Conservation (phyloP, 2,888 invertebrate species). For the Diaprepes abbreviatus region DNA sequence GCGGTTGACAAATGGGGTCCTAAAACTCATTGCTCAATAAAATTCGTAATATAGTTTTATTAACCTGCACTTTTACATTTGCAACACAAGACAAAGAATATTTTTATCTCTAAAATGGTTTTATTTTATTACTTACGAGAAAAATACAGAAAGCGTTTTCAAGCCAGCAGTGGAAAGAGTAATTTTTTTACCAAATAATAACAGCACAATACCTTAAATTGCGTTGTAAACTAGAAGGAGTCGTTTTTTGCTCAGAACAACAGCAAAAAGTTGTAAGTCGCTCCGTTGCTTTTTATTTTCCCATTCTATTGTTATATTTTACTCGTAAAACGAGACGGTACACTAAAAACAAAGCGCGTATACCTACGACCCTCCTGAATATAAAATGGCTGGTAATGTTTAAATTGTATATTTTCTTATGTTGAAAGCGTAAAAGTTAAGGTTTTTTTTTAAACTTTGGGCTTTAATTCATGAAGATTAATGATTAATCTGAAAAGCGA, state of each 20-base stretch:
- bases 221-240: slow-evolving; percentile 6
- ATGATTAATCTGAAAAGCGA: too few species aligned
- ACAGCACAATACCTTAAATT: slow-evolving; percentile 9
- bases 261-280: slow-evolving; percentile 21
- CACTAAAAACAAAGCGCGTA: slow-evolving; percentile 40
- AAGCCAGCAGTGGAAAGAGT: background rate
- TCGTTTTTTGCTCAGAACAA: slow-evolving; percentile 28
- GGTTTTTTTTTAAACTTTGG: too few species aligned
- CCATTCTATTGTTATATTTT: slow-evolving; percentile 36
- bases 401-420: slow-evolving; percentile 5
- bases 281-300: slow-evolving; percentile 28
- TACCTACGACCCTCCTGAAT: slow-evolving; percentile 31
- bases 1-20: too few species aligned
- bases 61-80: background rate
- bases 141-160: slow-evolving; percentile 6
- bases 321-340: slow-evolving; percentile 40
- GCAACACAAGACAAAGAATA: background rate
- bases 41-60: background rate
- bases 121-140: slow-evolving; percentile 1
- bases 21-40: too few species aligned
- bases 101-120: slow-evolving; percentile 11
- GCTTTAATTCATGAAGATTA: too few species aligned
- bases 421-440: background rate
- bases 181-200: slow-evolving; percentile 7
- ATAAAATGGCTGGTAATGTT: slow-evolving; percentile 24